Base-by-base conservation (phyloP, 2,888 invertebrate genomes). In the Eristalis intricaria region DNA sequence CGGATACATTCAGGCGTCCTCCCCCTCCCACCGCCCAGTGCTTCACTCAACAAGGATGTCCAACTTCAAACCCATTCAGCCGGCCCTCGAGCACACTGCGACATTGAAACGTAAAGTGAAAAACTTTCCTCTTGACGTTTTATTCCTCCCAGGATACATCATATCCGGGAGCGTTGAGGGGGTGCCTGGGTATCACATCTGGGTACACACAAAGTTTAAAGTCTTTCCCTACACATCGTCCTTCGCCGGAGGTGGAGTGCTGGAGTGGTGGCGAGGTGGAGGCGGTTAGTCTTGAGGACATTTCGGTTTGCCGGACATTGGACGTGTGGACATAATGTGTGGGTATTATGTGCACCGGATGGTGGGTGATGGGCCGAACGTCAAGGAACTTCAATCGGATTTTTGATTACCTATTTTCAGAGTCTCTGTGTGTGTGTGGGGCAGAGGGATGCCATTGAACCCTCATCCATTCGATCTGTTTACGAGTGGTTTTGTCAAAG, bases 371-470 rank as follows among this genome's bases (percentile, higher is more conserved):
- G 8, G 38, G 66, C 56, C 29, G 64, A 77, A 77, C 50, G 65
- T 61, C 60, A 83, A 77, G 74, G 78, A 74, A 75, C 74, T 86
- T 86, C 82, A 82, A 77, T 85, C 63, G 77, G 19, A 77, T 65
- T 85, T 78, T 74, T 82, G 86, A 86, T 86, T 86, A 86, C 74
- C 78, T 75, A 70, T 75, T 86, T 66, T 50, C 50, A 19, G 40
- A 32, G 61, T 61, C 10, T 69, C 43, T 61, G 76, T 77, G 77
- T 73, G 66, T 63, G 50, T 26, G 19, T 32, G 68, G 38, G 23
- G 1, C 26, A 13, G 7, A 43, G 4, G 4, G 43, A 60, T 60
- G 50, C 50, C 60, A 22, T 13, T 58, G 58, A 58, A 58, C 58
- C 58, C 58, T 4, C n/a, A 50, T 0, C 50, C 61, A 19, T n/a